Percentiles rank a stretch among this genome's conserved stretches.
These are phyloP conservation scores for Idaea aversata DNA, from an alignment of 2,888 invertebrate species.

Conservation along the genomic window DNA sequence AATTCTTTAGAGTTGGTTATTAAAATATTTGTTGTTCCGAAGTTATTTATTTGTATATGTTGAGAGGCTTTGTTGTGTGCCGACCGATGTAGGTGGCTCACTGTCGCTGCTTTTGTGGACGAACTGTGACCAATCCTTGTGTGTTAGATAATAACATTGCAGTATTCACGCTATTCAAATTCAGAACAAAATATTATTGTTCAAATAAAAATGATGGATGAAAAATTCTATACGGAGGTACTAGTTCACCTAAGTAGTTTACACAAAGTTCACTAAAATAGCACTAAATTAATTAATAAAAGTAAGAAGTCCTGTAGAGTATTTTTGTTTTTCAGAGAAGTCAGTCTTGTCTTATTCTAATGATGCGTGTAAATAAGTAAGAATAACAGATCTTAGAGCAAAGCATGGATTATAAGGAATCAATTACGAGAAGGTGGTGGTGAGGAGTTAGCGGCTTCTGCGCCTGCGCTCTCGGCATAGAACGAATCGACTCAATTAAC, in stretches of 20 bases:
- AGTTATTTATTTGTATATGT: constrained; percentile 77
- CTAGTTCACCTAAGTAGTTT: constrained; percentile 10
- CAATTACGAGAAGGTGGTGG: constrained; percentile 47
- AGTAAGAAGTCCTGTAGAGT: too few species aligned
- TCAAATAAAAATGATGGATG: constrained; percentile 29
- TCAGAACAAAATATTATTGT: constrained; percentile 32
- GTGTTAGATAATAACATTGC: constrained; percentile 66
- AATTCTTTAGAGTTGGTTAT: constrained; percentile 76
- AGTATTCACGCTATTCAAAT: constrained; percentile 49
- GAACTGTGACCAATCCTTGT: constrained; percentile 67
- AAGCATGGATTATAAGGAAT: constrained; percentile 63
- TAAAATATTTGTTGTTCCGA: constrained; percentile 79
- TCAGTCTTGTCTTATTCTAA: neutral
- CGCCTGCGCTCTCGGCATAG: constrained; percentile 54
- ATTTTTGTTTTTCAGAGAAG: too few species aligned
- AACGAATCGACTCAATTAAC: constrained; percentile 76
- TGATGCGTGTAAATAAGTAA: constrained; percentile 33
- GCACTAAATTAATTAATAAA: too few species aligned
- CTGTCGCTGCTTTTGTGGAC: constrained; percentile 53
- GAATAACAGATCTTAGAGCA: constrained; percentile 27
- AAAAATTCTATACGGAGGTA: constrained; percentile 7
- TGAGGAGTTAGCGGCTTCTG: constrained; percentile 48
- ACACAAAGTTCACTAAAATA: too few species aligned
- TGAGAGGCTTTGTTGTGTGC: constrained; percentile 64
- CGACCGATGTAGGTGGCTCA: constrained; percentile 63